Conservation (phyloP, 2,888 invertebrate genomes). For the Anodontia alba region DNA sequence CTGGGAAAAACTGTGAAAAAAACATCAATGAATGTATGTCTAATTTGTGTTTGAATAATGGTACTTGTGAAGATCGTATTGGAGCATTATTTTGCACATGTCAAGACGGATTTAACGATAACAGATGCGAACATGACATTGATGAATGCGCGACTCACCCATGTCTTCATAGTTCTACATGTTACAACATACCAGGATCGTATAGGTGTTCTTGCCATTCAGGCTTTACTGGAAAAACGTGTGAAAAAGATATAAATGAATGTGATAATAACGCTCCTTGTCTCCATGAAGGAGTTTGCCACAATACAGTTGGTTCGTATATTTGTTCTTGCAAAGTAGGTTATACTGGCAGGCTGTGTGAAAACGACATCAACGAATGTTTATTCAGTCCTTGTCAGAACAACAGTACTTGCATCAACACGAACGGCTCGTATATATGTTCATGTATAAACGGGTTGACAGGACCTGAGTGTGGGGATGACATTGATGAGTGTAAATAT, state of each 20-base stretch:
- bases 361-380: background rate
- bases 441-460: background rate
- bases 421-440: background rate
- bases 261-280: background rate
- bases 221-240: background rate
- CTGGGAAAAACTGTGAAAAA: background rate
- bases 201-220: background rate
- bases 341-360: background rate
- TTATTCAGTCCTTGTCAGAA: background rate
- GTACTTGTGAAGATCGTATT: background rate
- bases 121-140: background rate
- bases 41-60: background rate
- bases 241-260: slow-evolving; percentile 26
- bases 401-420: background rate
- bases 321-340: background rate
- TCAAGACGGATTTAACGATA: background rate
- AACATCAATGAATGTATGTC: background rate
- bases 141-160: background rate
- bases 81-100: background rate
- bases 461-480: background rate
- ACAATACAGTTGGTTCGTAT: background rate
- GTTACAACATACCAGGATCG: background rate
- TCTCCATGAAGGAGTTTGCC: background rate
- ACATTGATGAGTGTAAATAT: background rate
- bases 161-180: background rate